Conservation (phyloP, 1,140 invertebrate genomes). For the Drosophila nigrodunni region DNA sequence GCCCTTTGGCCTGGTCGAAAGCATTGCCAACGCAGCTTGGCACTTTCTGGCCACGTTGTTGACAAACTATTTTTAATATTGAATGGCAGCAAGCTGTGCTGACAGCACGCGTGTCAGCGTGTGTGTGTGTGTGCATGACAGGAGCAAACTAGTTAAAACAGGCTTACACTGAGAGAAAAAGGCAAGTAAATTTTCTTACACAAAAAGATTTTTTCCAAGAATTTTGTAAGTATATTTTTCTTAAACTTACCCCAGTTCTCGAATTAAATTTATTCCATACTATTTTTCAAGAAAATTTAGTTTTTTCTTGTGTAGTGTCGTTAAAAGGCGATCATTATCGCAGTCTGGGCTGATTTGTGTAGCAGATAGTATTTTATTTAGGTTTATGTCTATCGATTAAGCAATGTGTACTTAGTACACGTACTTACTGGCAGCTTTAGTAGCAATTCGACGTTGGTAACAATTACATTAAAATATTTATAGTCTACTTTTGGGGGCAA, state of each 20-base stretch:
- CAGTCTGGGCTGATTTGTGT: not conserved
- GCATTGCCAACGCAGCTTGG: slow-evolving; percentile 49
- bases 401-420: slow-evolving; percentile 3
- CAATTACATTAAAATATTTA: slow-evolving; percentile 3
- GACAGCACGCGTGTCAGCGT: slow-evolving; percentile 21
- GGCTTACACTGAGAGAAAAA: too few species aligned
- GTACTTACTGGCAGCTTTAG: not conserved
- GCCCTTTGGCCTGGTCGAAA: slow-evolving; percentile 8
- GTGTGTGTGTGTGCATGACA: not conserved
- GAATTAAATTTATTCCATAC: too few species aligned
- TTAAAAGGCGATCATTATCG: slow-evolving; percentile 6
- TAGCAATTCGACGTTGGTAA: not conserved
- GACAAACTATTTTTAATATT: slow-evolving; percentile 79
- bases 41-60: slow-evolving; percentile 74
- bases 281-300: too few species aligned
- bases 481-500: slow-evolving; percentile 3
- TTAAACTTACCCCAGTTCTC: too few species aligned
- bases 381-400: slow-evolving; percentile 24
- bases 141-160: slow-evolving; percentile 2
- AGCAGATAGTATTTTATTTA: slow-evolving; percentile 6
- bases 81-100: slow-evolving; percentile 52
- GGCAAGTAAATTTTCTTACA: too few species aligned
- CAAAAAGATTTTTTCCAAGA: too few species aligned
- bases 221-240: too few species aligned
- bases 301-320: not conserved